Evolutionary conservation across 2,113 vertebrate genomes (phyloP), one percentile per base, ranked within the genome.

Genomic region (Alectura lathami): DNA sequence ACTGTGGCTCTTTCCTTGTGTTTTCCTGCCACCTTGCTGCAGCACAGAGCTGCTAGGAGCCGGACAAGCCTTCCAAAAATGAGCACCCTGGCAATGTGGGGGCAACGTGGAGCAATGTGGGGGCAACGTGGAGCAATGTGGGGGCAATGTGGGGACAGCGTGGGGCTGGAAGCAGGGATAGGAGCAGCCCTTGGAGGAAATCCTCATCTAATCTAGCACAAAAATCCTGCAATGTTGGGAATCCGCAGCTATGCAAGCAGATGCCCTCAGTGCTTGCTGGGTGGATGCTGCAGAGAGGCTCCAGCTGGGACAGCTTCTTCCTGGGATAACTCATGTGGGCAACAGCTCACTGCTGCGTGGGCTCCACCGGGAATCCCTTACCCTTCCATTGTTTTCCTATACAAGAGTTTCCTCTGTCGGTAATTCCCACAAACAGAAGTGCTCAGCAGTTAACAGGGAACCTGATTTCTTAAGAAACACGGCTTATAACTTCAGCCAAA

Each of bases 21-120:
- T 50, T 91, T 85, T 88, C 67, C 88, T 90, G 86, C 80, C 93
- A 88, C 86, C 83, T 91, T 64, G 82, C 92, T 95, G 94, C 78
- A 60, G 70, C 66, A 20, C 56, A 3, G 6, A 36, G 60, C 36
- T 67, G 76, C 43, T 67, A 8, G 0, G 17, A 56, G 22, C 76
- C 24, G 11, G 51, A 27, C 4, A 0, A 51, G 27, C 22, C 73
- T 47, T 72, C 32, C 3, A 12, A 36, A 26, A 36, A 63, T 42
- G 10, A 67, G 11, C 6, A 2, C 40, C 38, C 53, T 60, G 68
- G 16, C 12, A 6, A 38, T 43, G 14, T 1, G 3, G 45, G 17
- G 30, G 26, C 3, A 43, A 43, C 42, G 42, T 43, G 42, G 42
- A 29, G 59, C 27, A 6, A 38, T 43, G 14, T 1, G 3, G 45